Evolutionary conservation across 2,113 vertebrate genomes (phyloP).

Genomic region (Balaeniceps rex): DNA sequence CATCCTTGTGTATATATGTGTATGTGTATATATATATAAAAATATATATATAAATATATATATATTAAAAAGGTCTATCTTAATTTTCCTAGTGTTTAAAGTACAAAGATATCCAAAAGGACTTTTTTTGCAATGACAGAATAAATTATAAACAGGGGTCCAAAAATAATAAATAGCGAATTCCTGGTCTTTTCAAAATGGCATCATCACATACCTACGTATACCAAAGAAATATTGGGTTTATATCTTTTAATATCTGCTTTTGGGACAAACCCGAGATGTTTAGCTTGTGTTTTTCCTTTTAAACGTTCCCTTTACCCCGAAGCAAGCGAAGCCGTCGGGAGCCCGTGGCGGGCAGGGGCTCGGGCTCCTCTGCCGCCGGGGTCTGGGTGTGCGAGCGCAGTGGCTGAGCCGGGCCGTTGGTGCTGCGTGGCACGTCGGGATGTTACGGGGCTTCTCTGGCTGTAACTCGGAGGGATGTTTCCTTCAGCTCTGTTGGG

Average conservation of each 20-base stretch:
- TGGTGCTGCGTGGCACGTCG: fast-evolving
- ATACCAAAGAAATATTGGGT: neutral
- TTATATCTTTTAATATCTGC: neutral
- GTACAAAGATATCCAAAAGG: neutral
- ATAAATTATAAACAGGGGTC: neutral
- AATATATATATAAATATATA: neutral
- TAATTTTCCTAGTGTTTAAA: slow-evolving; percentile 29
- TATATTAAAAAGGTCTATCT: slow-evolving; percentile 47
- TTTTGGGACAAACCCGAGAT: neutral
- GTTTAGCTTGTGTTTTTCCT: neutral
- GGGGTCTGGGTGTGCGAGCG: fast-evolving
- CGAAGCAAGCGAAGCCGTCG: fast-evolving
- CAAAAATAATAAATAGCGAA: neutral
- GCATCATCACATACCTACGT: fast-evolving
- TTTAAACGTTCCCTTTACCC: neutral
- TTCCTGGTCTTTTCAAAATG: neutral
- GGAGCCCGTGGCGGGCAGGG: fast-evolving
- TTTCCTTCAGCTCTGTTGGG: neutral
- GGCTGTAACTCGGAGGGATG: neutral
- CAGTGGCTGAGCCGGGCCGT: fast-evolving
- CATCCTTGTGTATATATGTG: slow-evolving; percentile 34
- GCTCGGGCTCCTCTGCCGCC: fast-evolving
- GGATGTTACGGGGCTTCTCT: neutral
- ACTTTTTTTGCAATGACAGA: neutral
- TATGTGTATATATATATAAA: slow-evolving; percentile 30